phyloP scores from a whole-genome alignment of 2,888 invertebrate genomes.

The Steinernema scapterisci region DNA sequence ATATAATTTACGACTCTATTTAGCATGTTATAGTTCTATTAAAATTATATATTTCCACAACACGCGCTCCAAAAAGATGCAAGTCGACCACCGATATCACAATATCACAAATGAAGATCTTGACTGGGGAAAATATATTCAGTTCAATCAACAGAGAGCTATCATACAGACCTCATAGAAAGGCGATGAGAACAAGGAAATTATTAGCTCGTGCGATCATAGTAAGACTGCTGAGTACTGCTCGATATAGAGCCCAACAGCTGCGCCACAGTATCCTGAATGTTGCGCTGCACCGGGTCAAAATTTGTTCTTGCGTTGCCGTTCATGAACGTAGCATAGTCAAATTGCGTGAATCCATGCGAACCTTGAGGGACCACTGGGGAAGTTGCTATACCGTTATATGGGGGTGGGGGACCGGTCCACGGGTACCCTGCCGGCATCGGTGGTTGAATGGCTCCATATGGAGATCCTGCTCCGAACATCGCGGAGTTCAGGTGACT shows the following conservation, averaged over 20 bases:
- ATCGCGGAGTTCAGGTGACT: neutral
- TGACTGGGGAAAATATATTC: neutral
- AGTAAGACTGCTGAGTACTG: neutral
- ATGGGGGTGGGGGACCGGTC: neutral
- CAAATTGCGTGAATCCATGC: neutral
- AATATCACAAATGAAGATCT: no score
- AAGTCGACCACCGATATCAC: no score
- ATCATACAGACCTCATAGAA: neutral
- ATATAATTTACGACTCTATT: slow-evolving; percentile 12
- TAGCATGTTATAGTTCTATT: slow-evolving; percentile 15
- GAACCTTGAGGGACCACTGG: neutral
- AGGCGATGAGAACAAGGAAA: neutral
- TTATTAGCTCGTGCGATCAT: slow-evolving; percentile 14
- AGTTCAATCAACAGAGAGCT: neutral
- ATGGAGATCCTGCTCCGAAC: neutral
- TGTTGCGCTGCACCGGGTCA: neutral
- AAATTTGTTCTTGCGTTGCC: slow-evolving; percentile 11
- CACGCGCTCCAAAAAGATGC: no score
- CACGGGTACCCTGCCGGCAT: neutral
- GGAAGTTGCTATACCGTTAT: neutral
- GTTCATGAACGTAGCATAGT: neutral
- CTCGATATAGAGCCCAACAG: neutral
- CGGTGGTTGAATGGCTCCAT: neutral
- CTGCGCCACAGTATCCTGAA: neutral
- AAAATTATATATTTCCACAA: slow-evolving; percentile 19